These are phyloP conservation scores for Premnoplex brunnescens DNA, from an alignment of 2,797 vertebrate genomes.

Conservation along the genomic window DNA sequence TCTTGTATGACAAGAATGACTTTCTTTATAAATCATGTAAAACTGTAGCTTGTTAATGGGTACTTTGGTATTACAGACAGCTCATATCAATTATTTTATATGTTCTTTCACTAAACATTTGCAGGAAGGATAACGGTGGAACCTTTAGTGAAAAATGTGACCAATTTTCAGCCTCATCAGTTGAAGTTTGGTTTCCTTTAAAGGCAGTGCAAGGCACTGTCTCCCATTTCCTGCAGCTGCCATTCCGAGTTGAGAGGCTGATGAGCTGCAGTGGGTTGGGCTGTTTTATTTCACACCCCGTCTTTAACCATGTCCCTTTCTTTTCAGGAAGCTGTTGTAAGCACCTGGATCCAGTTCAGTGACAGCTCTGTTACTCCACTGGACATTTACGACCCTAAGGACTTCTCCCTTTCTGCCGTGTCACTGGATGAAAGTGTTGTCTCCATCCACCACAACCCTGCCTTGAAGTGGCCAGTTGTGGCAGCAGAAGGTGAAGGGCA, in stretches of 20 bases:
- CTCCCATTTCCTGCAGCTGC: background rate
- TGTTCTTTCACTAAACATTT: background rate
- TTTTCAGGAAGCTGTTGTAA: slow-evolving; percentile 90
- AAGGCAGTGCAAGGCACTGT: background rate
- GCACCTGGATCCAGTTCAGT: slow-evolving; percentile 95
- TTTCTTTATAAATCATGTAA: slow-evolving; percentile 6
- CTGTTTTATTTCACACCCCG: background rate
- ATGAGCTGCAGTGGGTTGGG: background rate
- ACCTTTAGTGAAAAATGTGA: background rate
- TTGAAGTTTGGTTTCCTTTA: background rate
- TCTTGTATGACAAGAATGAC: background rate
- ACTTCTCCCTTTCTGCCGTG: slow-evolving; percentile 85
- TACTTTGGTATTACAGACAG: background rate
- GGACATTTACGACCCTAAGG: slow-evolving; percentile 87
- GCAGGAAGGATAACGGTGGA: background rate
- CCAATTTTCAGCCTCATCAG: background rate
- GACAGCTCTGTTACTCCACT: slow-evolving; percentile 90
- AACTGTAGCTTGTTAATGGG: background rate
- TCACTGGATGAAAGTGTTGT: slow-evolving; percentile 88
- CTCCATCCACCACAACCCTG: slow-evolving; percentile 77
- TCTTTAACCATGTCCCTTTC: slow-evolving; percentile 28
- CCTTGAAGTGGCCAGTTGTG: slow-evolving; percentile 83
- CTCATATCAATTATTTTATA: background rate
- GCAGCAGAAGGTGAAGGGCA: slow-evolving; percentile 89
- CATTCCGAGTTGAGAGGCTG: background rate